phyloP scores from a whole-genome alignment of 2,797 vertebrate species.

The Tolypeutes matacus region DNA sequence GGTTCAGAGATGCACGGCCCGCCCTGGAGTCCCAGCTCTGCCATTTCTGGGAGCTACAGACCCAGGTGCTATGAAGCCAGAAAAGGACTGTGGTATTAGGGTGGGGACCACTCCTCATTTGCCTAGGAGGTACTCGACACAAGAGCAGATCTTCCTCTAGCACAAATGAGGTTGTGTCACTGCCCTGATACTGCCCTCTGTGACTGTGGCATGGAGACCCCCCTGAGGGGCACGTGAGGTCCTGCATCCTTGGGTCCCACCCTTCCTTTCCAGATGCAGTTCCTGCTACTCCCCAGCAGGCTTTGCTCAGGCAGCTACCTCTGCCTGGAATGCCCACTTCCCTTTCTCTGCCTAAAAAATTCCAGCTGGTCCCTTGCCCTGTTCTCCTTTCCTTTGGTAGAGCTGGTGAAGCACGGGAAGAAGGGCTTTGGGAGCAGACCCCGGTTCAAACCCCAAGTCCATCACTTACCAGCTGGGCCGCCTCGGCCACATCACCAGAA shows the following conservation, averaged over 20 bases:
- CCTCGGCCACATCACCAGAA: background rate
- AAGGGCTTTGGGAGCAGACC: no score
- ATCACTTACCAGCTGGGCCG: background rate
- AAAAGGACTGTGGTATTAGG: no score
- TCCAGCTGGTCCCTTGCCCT: background rate
- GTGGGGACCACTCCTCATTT: no score
- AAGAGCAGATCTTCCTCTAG: background rate
- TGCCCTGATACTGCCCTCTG: background rate
- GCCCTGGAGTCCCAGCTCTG: background rate
- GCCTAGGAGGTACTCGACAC: background rate
- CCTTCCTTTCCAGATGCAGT: no score
- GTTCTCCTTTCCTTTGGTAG: background rate
- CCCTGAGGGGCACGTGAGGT: accelerated
- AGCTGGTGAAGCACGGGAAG: background rate
- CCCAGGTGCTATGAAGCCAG: background rate
- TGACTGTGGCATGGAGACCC: background rate
- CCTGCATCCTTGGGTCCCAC: background rate
- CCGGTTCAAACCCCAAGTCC: no score
- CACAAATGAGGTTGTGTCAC: background rate
- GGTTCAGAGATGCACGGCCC: background rate
- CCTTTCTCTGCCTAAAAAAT: no score
- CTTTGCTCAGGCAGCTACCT: background rate
- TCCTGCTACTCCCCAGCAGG: background rate
- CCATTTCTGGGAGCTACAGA: background rate
- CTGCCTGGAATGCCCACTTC: background rate